Evolutionary conservation across 1,140 invertebrate genomes (phyloP).

Genomic region (Eriocheir sinensis): DNA sequence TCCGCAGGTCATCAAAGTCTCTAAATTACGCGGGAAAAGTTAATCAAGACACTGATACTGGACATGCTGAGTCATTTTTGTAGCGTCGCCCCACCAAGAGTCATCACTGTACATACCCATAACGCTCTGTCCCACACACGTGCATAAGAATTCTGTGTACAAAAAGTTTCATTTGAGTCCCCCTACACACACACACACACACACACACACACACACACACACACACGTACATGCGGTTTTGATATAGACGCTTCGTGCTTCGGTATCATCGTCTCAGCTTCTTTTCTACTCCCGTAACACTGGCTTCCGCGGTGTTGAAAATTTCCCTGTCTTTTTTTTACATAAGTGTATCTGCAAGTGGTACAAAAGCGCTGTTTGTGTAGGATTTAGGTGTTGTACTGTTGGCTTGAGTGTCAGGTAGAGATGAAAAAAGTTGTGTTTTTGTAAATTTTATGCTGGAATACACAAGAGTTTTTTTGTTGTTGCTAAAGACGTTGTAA

Average conservation of each 20-base stretch:
- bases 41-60: neutral
- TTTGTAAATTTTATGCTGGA: neutral
- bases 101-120: conserved; percentile 58
- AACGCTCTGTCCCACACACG: neutral
- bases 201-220: conserved; percentile 44
- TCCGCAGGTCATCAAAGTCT: conserved; percentile 8
- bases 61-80: neutral
- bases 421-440: neutral
- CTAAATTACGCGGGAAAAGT: neutral
- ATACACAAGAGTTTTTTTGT: neutral
- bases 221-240: conserved; percentile 55
- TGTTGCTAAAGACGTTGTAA: neutral
- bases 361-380: conserved; percentile 72
- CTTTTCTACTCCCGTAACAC: conserved; percentile 46
- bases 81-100: neutral
- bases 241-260: conserved; percentile 59
- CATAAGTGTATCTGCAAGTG: conserved; percentile 63
- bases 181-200: conserved; percentile 34
- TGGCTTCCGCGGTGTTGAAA: conserved; percentile 11
- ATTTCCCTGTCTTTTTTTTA: conserved; percentile 34
- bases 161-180: conserved; percentile 4
- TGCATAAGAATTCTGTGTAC: conserved; percentile 37
- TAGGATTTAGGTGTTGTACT: conserved; percentile 60
- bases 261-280: conserved; percentile 40
- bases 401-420: conserved; percentile 47